Evolutionary conservation across 2,888 invertebrate species (phyloP).

Genomic region (Didymodactylos carnosus): DNA sequence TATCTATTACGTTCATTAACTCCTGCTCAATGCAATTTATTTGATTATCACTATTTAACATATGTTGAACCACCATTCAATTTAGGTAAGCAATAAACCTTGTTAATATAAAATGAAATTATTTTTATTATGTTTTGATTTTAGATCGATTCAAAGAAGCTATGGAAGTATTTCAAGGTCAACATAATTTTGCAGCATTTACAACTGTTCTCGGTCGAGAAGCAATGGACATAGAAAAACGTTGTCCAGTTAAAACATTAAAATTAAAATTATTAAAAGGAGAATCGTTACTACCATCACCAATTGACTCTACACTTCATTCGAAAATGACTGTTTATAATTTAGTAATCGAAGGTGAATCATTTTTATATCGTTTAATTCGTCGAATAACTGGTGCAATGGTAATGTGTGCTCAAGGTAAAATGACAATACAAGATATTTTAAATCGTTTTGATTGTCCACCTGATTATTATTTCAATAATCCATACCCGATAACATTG

Average conservation of each 20-base stretch:
- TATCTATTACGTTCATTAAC: background rate
- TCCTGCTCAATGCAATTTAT: background rate
- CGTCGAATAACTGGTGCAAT: slow-evolving; percentile 9
- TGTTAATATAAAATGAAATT: too few relatives aligned
- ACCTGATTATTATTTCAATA: slow-evolving; percentile 1
- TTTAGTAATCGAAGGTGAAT: background rate
- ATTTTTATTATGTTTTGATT: too few relatives aligned
- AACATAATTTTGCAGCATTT: slow-evolving; percentile 13
- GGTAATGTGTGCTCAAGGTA: slow-evolving; percentile 1
- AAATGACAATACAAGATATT: slow-evolving; percentile 1
- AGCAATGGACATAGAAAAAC: slow-evolving; percentile 15
- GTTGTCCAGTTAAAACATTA: slow-evolving; percentile 4
- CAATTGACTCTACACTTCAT: background rate
- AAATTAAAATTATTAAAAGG: background rate
- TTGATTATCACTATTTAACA: background rate
- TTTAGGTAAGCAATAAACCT: too few relatives aligned
- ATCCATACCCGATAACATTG: background rate
- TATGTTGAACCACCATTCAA: background rate
- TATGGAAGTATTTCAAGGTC: background rate
- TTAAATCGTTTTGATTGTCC: background rate
- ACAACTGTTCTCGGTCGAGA: slow-evolving; percentile 7
- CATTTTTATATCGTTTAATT: slow-evolving; percentile 13
- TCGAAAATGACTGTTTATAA: background rate
- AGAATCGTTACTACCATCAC: background rate
- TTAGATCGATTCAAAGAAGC: background rate